A percentile compares a stretch with the other conserved stretches of the same genome.
phyloP scores from a whole-genome alignment of 2,113 vertebrate genomes.

The Calyptomena viridis region DNA sequence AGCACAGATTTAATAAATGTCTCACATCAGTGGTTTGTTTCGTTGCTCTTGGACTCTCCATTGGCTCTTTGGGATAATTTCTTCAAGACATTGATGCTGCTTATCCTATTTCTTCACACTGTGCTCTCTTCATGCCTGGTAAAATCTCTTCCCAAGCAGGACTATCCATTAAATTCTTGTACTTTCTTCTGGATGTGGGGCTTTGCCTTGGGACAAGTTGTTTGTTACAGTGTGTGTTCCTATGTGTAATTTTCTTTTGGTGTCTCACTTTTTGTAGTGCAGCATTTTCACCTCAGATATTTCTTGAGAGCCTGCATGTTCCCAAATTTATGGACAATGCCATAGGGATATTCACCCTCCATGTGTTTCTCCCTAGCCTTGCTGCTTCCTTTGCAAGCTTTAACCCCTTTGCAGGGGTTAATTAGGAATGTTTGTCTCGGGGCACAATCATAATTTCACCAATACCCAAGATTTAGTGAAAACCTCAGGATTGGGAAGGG shows the following conservation, averaged over 20 bases:
- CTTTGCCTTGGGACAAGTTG: background rate
- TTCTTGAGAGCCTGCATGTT: fast-evolving
- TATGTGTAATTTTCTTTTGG: background rate
- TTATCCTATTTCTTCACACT: background rate
- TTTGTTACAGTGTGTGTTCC: background rate
- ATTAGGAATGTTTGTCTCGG: background rate
- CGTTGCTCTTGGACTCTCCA: background rate
- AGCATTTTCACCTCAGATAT: background rate
- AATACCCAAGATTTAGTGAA: background rate
- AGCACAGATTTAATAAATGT: background rate
- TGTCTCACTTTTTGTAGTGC: background rate
- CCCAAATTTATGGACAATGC: background rate
- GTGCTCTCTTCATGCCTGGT: background rate
- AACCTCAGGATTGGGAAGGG: fast-evolving
- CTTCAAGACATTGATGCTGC: background rate
- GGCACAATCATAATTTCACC: background rate
- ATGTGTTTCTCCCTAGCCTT: background rate
- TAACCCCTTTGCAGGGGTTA: background rate
- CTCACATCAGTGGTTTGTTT: background rate
- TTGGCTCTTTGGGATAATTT: background rate
- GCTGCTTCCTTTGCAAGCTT: background rate
- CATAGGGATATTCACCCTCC: background rate
- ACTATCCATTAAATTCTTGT: background rate
- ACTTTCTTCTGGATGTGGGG: background rate
- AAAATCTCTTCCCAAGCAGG: background rate